A percentile compares a stretch with the other conserved stretches of the same genome.
Conservation (phyloP, 2,797 vertebrate species). For the Epinephelus awoara region DNA sequence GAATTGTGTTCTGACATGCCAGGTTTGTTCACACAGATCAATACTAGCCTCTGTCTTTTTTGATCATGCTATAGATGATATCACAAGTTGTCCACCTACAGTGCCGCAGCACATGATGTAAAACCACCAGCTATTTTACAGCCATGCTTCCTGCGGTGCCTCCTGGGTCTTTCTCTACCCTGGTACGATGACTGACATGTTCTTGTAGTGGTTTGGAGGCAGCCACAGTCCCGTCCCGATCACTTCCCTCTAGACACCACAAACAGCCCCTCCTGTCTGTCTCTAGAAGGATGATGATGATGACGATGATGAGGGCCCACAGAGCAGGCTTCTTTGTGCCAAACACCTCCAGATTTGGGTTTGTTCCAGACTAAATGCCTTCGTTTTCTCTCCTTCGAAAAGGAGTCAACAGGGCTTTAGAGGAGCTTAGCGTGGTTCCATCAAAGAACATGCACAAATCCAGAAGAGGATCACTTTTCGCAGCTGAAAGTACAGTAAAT, state of each 20-base stretch:
- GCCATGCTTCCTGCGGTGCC: conserved; percentile 9
- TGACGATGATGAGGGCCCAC: conserved; percentile 22
- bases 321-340: conserved; percentile 26
- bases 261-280: conserved; percentile 54
- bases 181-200: conserved; percentile 37
- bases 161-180: not conserved
- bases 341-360: conserved; percentile 56
- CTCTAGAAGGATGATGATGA: conserved; percentile 33
- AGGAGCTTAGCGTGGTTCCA: conserved; percentile 19
- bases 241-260: conserved; percentile 48
- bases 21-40: conserved; percentile 31
- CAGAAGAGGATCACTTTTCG: conserved; percentile 22
- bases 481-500: conserved; percentile 6
- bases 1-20: conserved; percentile 2
- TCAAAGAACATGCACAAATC: conserved; percentile 22
- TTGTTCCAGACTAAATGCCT: conserved; percentile 30
- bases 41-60: conserved; percentile 19
- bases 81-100: conserved; percentile 19
- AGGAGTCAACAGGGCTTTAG: conserved; percentile 14
- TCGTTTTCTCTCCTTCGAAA: conserved; percentile 21
- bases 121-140: not conserved
- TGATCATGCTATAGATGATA: conserved; percentile 17
- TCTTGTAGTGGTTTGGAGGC: conserved; percentile 45
- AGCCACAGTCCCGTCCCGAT: conserved; percentile 31
- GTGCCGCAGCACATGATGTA: not conserved